phyloP scores from a whole-genome alignment of 2,888 invertebrate species.

The Drosophila anceps region DNA sequence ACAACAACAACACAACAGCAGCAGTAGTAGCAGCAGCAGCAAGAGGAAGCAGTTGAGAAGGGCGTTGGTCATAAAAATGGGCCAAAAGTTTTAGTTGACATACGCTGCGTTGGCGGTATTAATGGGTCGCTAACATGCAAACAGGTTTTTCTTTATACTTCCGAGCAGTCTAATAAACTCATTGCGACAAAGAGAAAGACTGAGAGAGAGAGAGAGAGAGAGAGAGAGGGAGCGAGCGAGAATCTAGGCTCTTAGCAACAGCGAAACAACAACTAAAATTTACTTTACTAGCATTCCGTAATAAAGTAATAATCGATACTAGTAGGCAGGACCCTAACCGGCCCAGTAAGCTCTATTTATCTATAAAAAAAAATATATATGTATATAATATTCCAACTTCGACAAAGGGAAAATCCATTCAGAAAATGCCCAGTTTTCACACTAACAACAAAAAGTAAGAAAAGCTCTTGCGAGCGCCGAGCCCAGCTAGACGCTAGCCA shows the following conservation, averaged over 20 bases:
- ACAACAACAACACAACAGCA: too few relatives aligned
- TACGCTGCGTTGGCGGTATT: constrained; percentile 47
- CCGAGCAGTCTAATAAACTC: constrained; percentile 22
- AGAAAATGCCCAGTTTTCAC: not conserved
- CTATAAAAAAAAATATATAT: not conserved
- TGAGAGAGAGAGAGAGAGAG: not conserved
- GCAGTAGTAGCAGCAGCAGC: too few relatives aligned
- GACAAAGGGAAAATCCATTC: not conserved
- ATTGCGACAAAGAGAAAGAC: not conserved
- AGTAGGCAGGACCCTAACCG: not conserved
- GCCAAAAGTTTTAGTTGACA: constrained; percentile 61
- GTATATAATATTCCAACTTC: not conserved
- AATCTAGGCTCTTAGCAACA: constrained; percentile 5
- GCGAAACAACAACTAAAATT: not conserved
- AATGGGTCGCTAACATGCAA: constrained; percentile 65
- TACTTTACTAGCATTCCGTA: not conserved
- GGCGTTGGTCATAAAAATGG: constrained; percentile 58
- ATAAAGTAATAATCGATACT: not conserved
- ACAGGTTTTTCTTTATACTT: constrained; percentile 31
- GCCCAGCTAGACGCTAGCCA: not conserved
- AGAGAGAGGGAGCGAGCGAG: not conserved
- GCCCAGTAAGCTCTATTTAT: not conserved
- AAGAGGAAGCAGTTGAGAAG: not conserved
- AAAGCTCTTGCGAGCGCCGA: not conserved
- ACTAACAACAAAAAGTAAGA: not conserved